Evolutionary conservation across 2,797 vertebrate genomes (phyloP), one percentile per base, ranked within the genome.

Genomic region (Propithecus perrieri): DNA sequence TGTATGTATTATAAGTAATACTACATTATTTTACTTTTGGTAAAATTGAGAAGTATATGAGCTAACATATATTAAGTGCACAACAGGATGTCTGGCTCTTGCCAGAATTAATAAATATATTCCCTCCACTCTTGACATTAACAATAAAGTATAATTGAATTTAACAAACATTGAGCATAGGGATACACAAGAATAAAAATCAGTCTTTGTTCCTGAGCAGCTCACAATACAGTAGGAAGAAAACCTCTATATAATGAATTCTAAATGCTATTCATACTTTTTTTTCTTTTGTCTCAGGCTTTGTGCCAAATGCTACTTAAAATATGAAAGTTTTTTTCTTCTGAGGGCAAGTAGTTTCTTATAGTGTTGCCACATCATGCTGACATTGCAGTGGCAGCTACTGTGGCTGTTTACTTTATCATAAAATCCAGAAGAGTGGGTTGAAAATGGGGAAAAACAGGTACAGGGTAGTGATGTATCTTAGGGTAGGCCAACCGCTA

Each of bases 61-160:
- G 43, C 50, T 61, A 94, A 84, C 4, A 72, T 3, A 22, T 74
- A 61, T 75, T 86, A 72, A 85, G 46, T 55, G 1, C 28, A 74
- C 91, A 95, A 75, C 38, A 93, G 71, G 20, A 72, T 59, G 17
- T 91, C 46, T 91, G 74, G 6, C 13, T 89, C 63, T 87, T 43
- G 41, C 22, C 85, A 53, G 8, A 78, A 63, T 97, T 92, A 71
- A 92, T 89, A 91, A 92, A 79, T 94, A 69, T 86, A 35, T 94
- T 88, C 38, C n/a, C 3, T 89, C 81, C 5, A 7, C 48, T 91
- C 53, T 96, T 67, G 80, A 91, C 38, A 74, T 53, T 69, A 95
- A 80, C 38, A 89, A 46, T 94, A 92, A 75, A 79, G 10, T 89
- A 63, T 92, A 97, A 96, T 78, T 95, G 65, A 92, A 72, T 96